phyloP scores from a whole-genome alignment of 1,140 invertebrate species.

The Cotesia chilonis region DNA sequence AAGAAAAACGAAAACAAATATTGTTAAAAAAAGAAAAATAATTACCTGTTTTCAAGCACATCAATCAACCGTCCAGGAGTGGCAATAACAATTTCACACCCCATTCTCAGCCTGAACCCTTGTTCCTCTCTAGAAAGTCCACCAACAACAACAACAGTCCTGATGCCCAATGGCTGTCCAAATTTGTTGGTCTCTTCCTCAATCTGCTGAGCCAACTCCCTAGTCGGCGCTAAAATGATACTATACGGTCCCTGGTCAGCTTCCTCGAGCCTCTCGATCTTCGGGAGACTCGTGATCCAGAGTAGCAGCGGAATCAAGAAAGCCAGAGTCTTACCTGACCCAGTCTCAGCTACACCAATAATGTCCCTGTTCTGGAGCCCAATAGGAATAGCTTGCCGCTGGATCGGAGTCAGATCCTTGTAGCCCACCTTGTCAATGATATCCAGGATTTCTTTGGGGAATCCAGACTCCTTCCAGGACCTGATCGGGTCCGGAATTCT shows the following conservation, averaged over 20 bases:
- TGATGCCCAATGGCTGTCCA: slow-evolving; percentile 91
- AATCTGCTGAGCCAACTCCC: slow-evolving; percentile 99
- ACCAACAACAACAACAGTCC: slow-evolving; percentile 98
- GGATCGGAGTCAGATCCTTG: slow-evolving; percentile 98
- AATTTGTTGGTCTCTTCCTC: slow-evolving; percentile 99
- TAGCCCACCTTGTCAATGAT: slow-evolving; percentile 97
- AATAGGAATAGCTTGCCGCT: slow-evolving; percentile 98
- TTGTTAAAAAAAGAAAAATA: too few relatives aligned
- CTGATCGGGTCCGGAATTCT: slow-evolving; percentile 96
- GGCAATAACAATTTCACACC: slow-evolving; percentile 99
- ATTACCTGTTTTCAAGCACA: slow-evolving; percentile 91
- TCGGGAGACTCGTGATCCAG: slow-evolving; percentile 98
- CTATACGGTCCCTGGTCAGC: slow-evolving; percentile 98
- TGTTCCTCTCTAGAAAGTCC: slow-evolving; percentile 98
- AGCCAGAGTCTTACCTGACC: slow-evolving; percentile 64
- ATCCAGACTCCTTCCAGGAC: slow-evolving; percentile 93
- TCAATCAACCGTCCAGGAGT: slow-evolving; percentile 99
- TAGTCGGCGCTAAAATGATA: slow-evolving; percentile 97
- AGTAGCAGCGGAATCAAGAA: slow-evolving; percentile 97
- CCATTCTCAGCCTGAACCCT: slow-evolving; percentile 94
- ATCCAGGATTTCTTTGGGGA: slow-evolving; percentile 91
- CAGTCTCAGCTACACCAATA: slow-evolving; percentile 88
- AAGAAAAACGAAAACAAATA: too few relatives aligned
- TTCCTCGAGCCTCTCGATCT: slow-evolving; percentile 91
- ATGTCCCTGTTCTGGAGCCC: slow-evolving; percentile 98